These are phyloP conservation scores for Mola mola DNA, from an alignment of 2,113 vertebrate species.

Conservation along the genomic window DNA sequence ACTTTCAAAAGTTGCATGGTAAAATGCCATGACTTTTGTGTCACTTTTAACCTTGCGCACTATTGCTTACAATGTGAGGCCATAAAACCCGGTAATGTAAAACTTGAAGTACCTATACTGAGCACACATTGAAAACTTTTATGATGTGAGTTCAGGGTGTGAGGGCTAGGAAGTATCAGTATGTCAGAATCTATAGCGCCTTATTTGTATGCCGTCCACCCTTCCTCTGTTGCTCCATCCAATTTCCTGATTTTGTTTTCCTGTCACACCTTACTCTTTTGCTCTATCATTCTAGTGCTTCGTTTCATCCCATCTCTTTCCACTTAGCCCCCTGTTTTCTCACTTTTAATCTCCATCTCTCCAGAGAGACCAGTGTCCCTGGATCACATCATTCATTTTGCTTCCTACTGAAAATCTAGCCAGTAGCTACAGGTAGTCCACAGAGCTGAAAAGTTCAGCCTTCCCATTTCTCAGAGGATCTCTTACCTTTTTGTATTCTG, in stretches of 20 bases:
- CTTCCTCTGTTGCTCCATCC: slow-evolving; percentile 35
- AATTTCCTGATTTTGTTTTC: slow-evolving; percentile 64
- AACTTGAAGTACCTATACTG: background rate
- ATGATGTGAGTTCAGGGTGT: slow-evolving; percentile 12
- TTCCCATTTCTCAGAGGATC: slow-evolving; percentile 23
- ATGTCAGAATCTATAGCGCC: slow-evolving; percentile 36
- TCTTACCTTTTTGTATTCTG: slow-evolving; percentile 1
- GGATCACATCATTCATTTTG: slow-evolving; percentile 66
- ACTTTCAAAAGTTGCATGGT: background rate
- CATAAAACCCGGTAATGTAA: slow-evolving; percentile 1
- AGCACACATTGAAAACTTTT: slow-evolving; percentile 5
- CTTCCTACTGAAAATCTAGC: slow-evolving; percentile 54
- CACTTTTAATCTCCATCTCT: slow-evolving; percentile 61
- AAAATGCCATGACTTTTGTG: no score
- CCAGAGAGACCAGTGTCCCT: slow-evolving; percentile 56
- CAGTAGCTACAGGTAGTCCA: slow-evolving; percentile 53
- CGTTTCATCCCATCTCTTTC: slow-evolving; percentile 28
- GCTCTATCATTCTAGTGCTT: slow-evolving; percentile 15
- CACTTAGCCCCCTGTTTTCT: slow-evolving; percentile 46
- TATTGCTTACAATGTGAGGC: background rate
- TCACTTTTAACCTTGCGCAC: background rate
- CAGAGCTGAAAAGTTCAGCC: slow-evolving; percentile 43
- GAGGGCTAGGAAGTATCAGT: slow-evolving; percentile 30
- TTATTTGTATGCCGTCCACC: slow-evolving; percentile 52
- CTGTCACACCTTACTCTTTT: slow-evolving; percentile 49